Evolutionary conservation across 2,797 vertebrate genomes (phyloP).

Genomic region (Alfaro cultratus): DNA sequence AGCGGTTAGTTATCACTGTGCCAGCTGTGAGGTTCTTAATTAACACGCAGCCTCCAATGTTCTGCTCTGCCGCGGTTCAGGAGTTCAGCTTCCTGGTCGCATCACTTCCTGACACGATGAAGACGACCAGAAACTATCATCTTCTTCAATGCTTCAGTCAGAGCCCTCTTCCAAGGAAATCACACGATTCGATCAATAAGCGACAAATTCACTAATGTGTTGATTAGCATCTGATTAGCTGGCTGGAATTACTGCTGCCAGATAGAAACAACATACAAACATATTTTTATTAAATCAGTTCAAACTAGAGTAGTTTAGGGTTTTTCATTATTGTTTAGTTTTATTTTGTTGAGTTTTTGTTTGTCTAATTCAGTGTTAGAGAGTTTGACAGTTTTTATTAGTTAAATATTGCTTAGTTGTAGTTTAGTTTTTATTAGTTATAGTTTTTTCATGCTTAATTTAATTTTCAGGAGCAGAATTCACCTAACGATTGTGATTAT

Average conservation of each 20-base stretch:
- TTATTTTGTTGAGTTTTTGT: too few relatives aligned
- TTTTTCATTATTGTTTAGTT: too few relatives aligned
- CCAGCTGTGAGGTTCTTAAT: slow-evolving; percentile 72
- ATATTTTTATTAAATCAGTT: not conserved
- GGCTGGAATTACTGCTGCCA: slow-evolving; percentile 37
- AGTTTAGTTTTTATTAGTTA: too few relatives aligned
- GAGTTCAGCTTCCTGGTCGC: slow-evolving; percentile 40
- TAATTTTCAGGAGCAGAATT: too few relatives aligned
- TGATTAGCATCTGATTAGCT: not conserved
- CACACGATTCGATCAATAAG: not conserved
- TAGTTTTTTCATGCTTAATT: too few relatives aligned
- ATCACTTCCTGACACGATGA: not conserved
- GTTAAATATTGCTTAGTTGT: too few relatives aligned
- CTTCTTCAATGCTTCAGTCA: not conserved
- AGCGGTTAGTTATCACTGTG: slow-evolving; percentile 62
- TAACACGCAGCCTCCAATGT: slow-evolving; percentile 56
- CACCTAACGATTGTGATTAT: too few relatives aligned
- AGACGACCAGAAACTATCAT: not conserved
- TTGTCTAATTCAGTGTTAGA: too few relatives aligned
- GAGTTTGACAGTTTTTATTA: too few relatives aligned
- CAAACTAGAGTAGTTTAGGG: not conserved
- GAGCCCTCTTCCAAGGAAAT: not conserved
- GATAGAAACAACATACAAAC: slow-evolving; percentile 15
- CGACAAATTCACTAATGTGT: not conserved
- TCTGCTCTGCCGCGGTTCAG: slow-evolving; percentile 36